Conservation (phyloP, 2,888 invertebrate species). For the Pollenia labialis region DNA sequence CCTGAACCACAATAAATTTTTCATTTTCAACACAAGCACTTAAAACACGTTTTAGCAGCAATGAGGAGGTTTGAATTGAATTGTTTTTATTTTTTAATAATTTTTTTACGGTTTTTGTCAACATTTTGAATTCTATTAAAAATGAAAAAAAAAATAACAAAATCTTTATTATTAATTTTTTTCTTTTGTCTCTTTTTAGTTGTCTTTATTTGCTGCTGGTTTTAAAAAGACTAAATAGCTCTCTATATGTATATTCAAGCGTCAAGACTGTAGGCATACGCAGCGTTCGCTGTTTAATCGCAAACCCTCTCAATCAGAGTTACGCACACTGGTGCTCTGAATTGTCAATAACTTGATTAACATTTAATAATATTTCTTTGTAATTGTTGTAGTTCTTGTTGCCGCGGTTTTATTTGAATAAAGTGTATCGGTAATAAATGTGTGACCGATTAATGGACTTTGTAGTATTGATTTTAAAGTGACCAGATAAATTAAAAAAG, state of each 20-base stretch:
- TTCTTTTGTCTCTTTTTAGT: not conserved
- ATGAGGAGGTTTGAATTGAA: not conserved
- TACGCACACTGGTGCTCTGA: not conserved
- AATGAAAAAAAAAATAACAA: not conserved
- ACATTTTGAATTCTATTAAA: slow-evolving; percentile 31
- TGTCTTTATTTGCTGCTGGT: slow-evolving; percentile 35
- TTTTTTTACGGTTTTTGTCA: slow-evolving; percentile 42
- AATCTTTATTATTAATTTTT: not conserved
- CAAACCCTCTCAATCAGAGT: not conserved
- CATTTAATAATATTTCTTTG: not conserved
- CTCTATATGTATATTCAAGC: slow-evolving; percentile 12
- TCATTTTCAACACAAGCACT: slow-evolving; percentile 76
- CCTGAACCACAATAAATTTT: slow-evolving; percentile 76
- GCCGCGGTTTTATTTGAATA: not conserved
- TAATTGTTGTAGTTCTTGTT: not conserved
- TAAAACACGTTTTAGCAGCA: slow-evolving; percentile 52
- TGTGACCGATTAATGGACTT: slow-evolving; percentile 7
- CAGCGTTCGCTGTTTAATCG: slow-evolving; percentile 3
- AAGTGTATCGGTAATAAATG: slow-evolving; percentile 1
- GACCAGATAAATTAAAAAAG: not conserved
- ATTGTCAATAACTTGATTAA: slow-evolving; percentile 24
- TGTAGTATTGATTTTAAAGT: slow-evolving; percentile 1
- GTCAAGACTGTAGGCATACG: not conserved
- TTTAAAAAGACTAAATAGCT: slow-evolving; percentile 34
- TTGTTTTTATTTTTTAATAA: slow-evolving; percentile 43